Percentiles rank a stretch among this genome's conserved stretches.
Conservation (phyloP, 2,888 invertebrate species). For the Helobdella robusta region DNA sequence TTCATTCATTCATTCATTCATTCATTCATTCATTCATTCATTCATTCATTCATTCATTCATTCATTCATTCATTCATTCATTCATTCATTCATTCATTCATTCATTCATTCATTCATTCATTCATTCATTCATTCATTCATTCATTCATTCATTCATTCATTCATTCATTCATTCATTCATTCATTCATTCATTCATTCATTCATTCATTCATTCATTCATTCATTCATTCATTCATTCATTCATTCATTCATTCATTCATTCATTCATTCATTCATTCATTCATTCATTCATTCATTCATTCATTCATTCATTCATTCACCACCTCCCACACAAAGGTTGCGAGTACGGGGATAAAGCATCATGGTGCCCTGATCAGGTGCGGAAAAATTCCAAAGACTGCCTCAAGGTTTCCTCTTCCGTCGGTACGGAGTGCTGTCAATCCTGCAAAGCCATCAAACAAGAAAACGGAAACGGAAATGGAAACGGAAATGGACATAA, state of each 20-base stretch:
- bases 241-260: conserved; percentile 22
- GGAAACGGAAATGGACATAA: too few relatives aligned
- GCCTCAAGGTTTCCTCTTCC: neutral
- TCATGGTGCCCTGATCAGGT: conserved; percentile 23
- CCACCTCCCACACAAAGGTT: neutral
- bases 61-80: conserved; percentile 3
- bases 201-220: conserved; percentile 18
- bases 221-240: conserved; percentile 10
- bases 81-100: neutral
- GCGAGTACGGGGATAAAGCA: conserved; percentile 26
- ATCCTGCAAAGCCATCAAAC: conserved; percentile 21
- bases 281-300: neutral
- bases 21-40: conserved; percentile 1
- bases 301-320: too few relatives aligned
- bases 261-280: conserved; percentile 19
- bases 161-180: conserved; percentile 25
- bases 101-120: too few relatives aligned
- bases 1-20: conserved; percentile 7
- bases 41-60: neutral
- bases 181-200: conserved; percentile 27
- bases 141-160: conserved; percentile 26
- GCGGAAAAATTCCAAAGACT: conserved; percentile 8
- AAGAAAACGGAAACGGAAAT: too few relatives aligned
- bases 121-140: neutral
- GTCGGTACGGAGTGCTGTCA: conserved; percentile 17